Evolutionary conservation across 1,140 invertebrate species (phyloP), one percentile per base, ranked within the genome.

Genomic region (Idris sp.): DNA sequence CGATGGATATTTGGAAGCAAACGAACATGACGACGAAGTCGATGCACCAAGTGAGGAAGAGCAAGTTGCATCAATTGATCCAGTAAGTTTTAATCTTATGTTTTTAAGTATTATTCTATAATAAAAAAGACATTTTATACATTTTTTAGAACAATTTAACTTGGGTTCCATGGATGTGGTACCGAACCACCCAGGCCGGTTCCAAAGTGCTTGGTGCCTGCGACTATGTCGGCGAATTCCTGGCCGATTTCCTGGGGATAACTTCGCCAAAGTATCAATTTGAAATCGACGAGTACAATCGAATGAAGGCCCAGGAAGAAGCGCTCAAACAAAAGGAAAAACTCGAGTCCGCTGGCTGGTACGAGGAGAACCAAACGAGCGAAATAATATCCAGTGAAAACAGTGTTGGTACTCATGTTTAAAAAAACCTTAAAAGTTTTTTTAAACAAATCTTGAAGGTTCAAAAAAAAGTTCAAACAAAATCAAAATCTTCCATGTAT

Each of bases 251-350:
- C 80, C 92, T 98, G 81, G 96, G 96, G 1, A 97, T 98, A 38
- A 97, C 96, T 5, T 91, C 93, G 10, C 95, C 95, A 2, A 98
- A 97, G 83, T 97, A 97, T 84, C 92, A 96, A 76, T 94, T 93
- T 85, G 96, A 97, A 86, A 92, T 97, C 38, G 91, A 95, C 78
- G 94, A 96, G 83, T 93, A 93, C 81, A 89, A 94, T 62, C 88
- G 91, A 76, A 83, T 91, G 25, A 77, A 86, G 36, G 84, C 84
- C 18, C 76, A 88, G 16, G 87, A 91, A 78, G 88, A 89, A 46
- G 89, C 90, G 64, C 87, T 87, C 26, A 81, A 82, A 36, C 84
- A 84, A 48, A 81, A 87, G 28, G 87, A 90, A 67, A 89, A 91
- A 48, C 87, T 91, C 51, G 88, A 90, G 73, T 82, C 88, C 81